Evolutionary conservation across 2,113 vertebrate genomes (phyloP), one percentile per base, ranked within the genome.

Genomic region (Amphilophus citrinellus): DNA sequence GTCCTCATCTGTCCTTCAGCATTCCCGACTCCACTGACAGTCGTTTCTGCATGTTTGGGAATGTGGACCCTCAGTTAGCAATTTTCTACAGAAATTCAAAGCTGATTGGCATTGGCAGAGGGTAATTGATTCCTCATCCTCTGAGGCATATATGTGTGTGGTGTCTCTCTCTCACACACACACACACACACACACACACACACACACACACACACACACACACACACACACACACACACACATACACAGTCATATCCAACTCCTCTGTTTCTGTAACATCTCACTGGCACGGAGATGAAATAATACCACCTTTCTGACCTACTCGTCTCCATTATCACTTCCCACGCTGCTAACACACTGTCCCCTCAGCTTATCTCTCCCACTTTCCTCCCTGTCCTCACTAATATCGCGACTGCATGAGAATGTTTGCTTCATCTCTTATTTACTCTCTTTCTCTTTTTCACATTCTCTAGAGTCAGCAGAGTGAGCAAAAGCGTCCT

Each of bases 41-140:
- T 13, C 32, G 11, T n/a, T 56, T 73, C 68, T 56, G 68, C 68
- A 73, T 56, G 47, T 73, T 73, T 56, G 66, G 17, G 47, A 53
- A 73, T 53, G 30, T 53, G 30, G 32, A 56, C 39, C 32, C 61
- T 14, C 10, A 6, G 20, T 65, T 75, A 66, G 90, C 84, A 50
- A 83, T 89, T 37, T 50, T 13, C 62, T n/a, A 60, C 17, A 89
- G 47, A 76, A 80, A 75, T 80, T 79, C 77, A 82, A 73, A 90
- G 79, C 85, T 78, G 86, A 89, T 88, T 88, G 77, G 63, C 79
- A 83, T 80, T 63, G 90, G 90, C 88, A 83, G 47, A 24, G 9
- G 62, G 14, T 14, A 77, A 91, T 91, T 76, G 85, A 93, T 93
- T 60, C 11, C 32, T 15, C 27, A 73, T 85, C 84, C 88, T 76